These are phyloP conservation scores for Drosophila persimilis DNA, from an alignment of 1,140 invertebrate species.

Conservation along the genomic window DNA sequence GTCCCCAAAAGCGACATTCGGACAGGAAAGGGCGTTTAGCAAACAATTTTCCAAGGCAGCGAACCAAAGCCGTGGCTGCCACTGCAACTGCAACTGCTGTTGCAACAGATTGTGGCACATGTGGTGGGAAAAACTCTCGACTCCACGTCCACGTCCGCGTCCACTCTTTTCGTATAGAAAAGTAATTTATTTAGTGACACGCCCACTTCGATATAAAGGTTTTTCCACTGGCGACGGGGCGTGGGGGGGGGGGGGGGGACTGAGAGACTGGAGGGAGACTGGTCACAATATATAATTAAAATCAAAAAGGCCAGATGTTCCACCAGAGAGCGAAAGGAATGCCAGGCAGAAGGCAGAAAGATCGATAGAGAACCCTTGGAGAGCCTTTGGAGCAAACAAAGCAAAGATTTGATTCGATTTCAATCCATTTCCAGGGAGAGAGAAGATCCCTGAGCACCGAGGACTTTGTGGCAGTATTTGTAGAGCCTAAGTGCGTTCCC, in stretches of 20 bases:
- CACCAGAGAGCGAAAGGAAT: slow-evolving; percentile 50
- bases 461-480: slow-evolving; percentile 47
- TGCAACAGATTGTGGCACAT: slow-evolving; percentile 40
- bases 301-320: slow-evolving; percentile 77
- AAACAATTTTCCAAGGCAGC: slow-evolving; percentile 69
- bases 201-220: slow-evolving; percentile 73
- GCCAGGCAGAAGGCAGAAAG: slow-evolving; percentile 36
- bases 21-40: slow-evolving; percentile 75
- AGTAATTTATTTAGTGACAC: slow-evolving; percentile 81
- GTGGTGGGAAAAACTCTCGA: slow-evolving; percentile 30
- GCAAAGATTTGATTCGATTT: slow-evolving; percentile 33
- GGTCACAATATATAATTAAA: slow-evolving; percentile 82
- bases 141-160: not conserved
- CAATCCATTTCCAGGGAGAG: slow-evolving; percentile 23
- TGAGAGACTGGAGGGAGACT: slow-evolving; percentile 15
- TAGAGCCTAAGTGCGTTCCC: slow-evolving; percentile 48
- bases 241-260: slow-evolving; percentile 20
- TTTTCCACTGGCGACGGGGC: slow-evolving; percentile 46
- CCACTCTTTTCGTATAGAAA: slow-evolving; percentile 58
- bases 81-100: too few species aligned
- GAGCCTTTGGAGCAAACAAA: slow-evolving; percentile 22
- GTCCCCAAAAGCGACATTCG: slow-evolving; percentile 17
- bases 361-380: slow-evolving; percentile 49
- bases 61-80: too few species aligned
- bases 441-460: slow-evolving; percentile 41